These are phyloP conservation scores for Callimorpha dominula DNA, from an alignment of 2,888 invertebrate species.

Conservation along the genomic window DNA sequence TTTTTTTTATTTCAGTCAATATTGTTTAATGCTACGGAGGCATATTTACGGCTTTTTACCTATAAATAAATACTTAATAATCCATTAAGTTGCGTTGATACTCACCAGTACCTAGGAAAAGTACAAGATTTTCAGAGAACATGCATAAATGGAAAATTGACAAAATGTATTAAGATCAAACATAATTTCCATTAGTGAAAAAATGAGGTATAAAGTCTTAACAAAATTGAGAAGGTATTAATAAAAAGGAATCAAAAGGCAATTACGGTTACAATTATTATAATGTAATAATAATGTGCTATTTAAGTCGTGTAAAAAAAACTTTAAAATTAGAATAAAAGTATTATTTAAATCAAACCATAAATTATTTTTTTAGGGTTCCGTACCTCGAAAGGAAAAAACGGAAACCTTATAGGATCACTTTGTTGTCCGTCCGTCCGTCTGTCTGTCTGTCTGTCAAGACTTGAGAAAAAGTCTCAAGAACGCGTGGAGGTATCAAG, in stretches of 20 bases:
- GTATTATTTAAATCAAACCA: background rate
- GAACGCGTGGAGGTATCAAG: no score
- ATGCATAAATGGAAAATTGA: slow-evolving; percentile 1
- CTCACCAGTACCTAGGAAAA: slow-evolving; percentile 57
- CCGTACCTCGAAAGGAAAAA: no score
- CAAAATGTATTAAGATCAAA: background rate
- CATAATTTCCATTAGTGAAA: background rate
- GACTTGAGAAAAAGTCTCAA: no score
- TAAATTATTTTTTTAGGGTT: no score
- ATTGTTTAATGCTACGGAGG: slow-evolving; percentile 30
- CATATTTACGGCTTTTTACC: slow-evolving; percentile 19
- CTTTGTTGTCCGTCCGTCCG: no score
- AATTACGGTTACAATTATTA: background rate
- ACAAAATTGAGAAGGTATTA: background rate
- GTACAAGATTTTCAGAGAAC: slow-evolving; percentile 32
- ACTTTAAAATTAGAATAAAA: background rate
- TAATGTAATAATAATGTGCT: background rate
- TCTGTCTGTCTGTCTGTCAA: no score
- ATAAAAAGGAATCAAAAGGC: no score
- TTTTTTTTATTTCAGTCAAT: slow-evolving; percentile 30
- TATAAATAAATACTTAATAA: slow-evolving; percentile 39
- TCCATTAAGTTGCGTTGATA: slow-evolving; percentile 38
- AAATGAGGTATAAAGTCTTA: background rate
- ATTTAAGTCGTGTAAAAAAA: background rate
- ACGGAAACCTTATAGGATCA: no score